Base-by-base conservation (phyloP, 2,888 invertebrate genomes). In the Plagodis dolabraria region DNA sequence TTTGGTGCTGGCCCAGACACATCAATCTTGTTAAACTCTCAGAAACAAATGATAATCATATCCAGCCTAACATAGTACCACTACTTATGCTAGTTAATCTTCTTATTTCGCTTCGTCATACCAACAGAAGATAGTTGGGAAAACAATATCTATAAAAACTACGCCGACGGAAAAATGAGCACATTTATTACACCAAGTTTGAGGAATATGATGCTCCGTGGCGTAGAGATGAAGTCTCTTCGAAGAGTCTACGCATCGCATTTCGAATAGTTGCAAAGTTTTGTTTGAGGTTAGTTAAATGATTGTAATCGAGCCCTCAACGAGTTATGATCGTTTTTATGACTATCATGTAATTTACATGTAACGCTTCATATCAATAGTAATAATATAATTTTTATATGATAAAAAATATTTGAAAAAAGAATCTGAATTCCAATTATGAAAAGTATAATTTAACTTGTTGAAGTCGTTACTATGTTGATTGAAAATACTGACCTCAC, bases 131-230 rank as follows among this genome's bases (percentile, higher is more conserved):
- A 42, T 35, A 72, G 64, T 62, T 71, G 68, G 63, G 57, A 68
- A 76, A 72, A 76, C 70, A 72, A 70, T 70, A 67, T 69, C 63
- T 66, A 70, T 72, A 67, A 71, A 69, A 73, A 72, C 57, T 68
- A 70, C 66, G 64, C 38, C 66, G 65, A 59, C 64, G 69, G 70
- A 75, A 74, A 72, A 76, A 78, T 74, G 70, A 69, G 62, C 56
- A 54, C 70, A 68, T 74, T 72, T 75, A 77, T 80, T 75, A 72
- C 70, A 70, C 64, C 68, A 72, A 76, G 74, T 75, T 76, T 69
- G 72, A 68, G 67, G 64, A 78, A 79, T 79, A 75, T 73, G 71
- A 71, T 71, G 72, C 67, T 65, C 69, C 22, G 22, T 42, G 43
- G 70, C 65, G 64, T 68, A 70, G 70, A 75, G 77, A 76, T 77